Evolutionary conservation across 2,797 vertebrate species (phyloP).

Genomic region (Aythya fuligula): DNA sequence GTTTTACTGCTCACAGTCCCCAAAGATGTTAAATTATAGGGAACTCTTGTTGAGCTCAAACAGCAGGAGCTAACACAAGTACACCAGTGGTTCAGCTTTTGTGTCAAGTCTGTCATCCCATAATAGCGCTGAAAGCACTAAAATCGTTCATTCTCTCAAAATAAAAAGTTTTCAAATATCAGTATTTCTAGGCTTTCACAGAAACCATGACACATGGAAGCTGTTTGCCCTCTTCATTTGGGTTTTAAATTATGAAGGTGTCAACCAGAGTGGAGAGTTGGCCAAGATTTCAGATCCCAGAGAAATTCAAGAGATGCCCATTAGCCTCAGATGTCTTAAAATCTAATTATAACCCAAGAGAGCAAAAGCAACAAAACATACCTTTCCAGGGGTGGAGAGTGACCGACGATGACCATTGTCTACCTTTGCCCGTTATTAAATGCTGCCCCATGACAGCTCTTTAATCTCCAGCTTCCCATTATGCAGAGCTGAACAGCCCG

Average conservation of each 20-base stretch:
- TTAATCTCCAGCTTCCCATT: constrained; percentile 44
- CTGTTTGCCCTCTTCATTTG: not conserved
- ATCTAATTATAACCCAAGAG: constrained; percentile 9
- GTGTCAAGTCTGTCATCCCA: not conserved
- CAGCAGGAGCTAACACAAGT: not conserved
- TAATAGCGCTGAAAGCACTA: not conserved
- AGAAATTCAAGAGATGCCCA: not conserved
- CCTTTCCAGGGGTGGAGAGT: not conserved
- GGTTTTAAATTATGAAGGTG: not conserved
- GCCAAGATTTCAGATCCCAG: not conserved
- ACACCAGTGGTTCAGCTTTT: not conserved
- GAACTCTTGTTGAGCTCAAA: not conserved
- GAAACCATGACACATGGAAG: not conserved
- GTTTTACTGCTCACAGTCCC: not conserved
- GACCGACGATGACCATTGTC: not conserved
- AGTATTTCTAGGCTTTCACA: not conserved
- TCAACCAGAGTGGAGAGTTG: not conserved
- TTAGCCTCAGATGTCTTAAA: constrained; percentile 35
- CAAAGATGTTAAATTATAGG: not conserved
- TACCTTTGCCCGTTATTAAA: constrained; percentile 42
- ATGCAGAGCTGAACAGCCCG: constrained; percentile 90
- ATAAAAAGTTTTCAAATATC: not conserved
- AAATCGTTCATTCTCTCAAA: not conserved
- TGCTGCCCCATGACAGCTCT: not conserved
- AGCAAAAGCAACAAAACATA: not conserved